These are phyloP conservation scores for Virgularia gustaviana DNA, from an alignment of 92 coral and sea anemone genomes.

Conservation along the genomic window DNA sequence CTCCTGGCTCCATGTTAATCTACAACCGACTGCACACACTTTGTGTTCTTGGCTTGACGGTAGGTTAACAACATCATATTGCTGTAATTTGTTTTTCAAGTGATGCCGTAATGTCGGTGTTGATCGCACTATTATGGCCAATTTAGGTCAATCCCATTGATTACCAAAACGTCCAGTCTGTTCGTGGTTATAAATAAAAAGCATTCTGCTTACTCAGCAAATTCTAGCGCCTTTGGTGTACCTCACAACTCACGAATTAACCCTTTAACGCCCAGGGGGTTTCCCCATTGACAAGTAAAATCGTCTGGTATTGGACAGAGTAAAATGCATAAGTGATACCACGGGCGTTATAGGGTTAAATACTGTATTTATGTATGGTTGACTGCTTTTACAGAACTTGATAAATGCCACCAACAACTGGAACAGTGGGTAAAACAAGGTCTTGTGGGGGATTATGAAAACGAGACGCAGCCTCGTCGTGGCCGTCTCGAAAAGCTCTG, in stretches of 20 bases:
- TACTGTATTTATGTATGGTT: too few species aligned
- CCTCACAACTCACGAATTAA: too few species aligned
- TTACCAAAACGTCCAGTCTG: too few species aligned
- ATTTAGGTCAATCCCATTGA: too few species aligned
- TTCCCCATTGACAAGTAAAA: too few species aligned
- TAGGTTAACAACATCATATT: conserved; percentile 22
- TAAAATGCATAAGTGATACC: too few species aligned
- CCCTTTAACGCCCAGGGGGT: too few species aligned
- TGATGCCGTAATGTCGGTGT: neutral
- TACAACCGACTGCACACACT: conserved; percentile 85
- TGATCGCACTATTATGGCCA: too few species aligned
- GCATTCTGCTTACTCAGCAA: neutral
- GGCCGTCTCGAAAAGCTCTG: conserved; percentile 77
- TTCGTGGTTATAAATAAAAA: neutral
- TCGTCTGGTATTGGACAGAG: too few species aligned
- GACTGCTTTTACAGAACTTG: conserved; percentile 63
- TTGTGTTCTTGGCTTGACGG: conserved; percentile 84
- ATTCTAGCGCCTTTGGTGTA: too few species aligned
- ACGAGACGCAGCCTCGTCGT: conserved; percentile 66
- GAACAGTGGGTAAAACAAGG: conserved; percentile 74
- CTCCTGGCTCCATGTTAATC: conserved; percentile 78
- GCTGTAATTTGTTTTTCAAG: neutral
- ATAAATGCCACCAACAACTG: conserved; percentile 71
- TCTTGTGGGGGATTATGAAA: conserved; percentile 63
- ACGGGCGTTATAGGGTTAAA: too few species aligned